These are phyloP conservation scores for Eidolon dupreanum DNA, from an alignment of 2,797 vertebrate genomes.

Conservation along the genomic window DNA sequence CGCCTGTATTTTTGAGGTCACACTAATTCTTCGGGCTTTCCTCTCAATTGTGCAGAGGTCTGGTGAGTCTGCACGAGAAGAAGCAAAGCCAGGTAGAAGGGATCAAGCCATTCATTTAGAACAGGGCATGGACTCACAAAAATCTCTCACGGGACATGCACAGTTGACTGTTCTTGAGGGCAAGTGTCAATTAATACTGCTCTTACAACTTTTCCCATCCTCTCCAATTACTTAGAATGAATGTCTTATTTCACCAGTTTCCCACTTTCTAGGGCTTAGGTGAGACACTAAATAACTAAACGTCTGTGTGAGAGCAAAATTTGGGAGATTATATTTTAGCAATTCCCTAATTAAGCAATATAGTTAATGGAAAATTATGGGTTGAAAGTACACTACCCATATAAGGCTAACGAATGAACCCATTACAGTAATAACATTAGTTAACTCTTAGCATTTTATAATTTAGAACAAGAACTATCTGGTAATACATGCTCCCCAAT, in stretches of 20 bases:
- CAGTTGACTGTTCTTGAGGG: background rate
- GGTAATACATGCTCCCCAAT: background rate
- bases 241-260: slow-evolving; percentile 17
- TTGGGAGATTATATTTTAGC: background rate
- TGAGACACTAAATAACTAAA: slow-evolving; percentile 31
- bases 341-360: background rate
- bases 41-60: slow-evolving; percentile 81
- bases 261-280: background rate
- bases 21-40: slow-evolving; percentile 85
- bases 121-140: slow-evolving; percentile 8
- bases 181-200: background rate
- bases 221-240: background rate
- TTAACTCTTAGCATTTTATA: background rate
- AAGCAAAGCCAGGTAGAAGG: slow-evolving; percentile 63
- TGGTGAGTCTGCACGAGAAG: slow-evolving; percentile 77
- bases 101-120: slow-evolving; percentile 23
- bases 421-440: background rate
- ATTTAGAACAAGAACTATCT: background rate
- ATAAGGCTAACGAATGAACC: slow-evolving; percentile 24
- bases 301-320: slow-evolving; percentile 33
- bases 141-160: background rate
- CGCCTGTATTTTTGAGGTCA: slow-evolving; percentile 82
- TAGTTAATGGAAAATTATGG: background rate
- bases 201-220: background rate
- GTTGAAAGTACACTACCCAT: background rate